Conservation (phyloP, 2,797 vertebrate species). For the Neosilurus hyrtlii region DNA sequence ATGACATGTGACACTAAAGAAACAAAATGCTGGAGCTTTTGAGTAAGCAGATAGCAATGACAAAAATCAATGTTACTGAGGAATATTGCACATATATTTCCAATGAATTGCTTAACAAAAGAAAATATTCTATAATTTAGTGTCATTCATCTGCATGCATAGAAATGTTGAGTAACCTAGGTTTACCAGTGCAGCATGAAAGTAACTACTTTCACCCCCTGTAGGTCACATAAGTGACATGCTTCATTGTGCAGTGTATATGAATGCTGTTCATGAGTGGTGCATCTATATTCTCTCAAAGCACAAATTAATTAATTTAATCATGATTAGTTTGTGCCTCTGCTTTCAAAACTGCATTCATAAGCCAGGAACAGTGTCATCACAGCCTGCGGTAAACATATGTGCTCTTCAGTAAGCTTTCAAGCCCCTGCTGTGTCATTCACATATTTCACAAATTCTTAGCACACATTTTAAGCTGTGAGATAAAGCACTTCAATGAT, state of each 20-base stretch:
- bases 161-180: background rate
- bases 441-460: constrained; percentile 41
- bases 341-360: constrained; percentile 23
- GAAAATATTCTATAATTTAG: background rate
- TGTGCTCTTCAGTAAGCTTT: constrained; percentile 31
- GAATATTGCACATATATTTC: background rate
- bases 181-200: background rate
- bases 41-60: background rate
- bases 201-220: constrained; percentile 10
- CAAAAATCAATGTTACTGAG: constrained; percentile 1
- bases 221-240: background rate
- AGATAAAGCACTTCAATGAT: constrained; percentile 32
- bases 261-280: background rate
- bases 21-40: background rate
- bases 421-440: constrained; percentile 43
- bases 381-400: constrained; percentile 41
- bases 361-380: constrained; percentile 44
- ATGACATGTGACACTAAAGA: background rate
- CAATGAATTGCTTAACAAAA: background rate
- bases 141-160: background rate
- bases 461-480: constrained; percentile 39
- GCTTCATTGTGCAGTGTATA: background rate
- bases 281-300: background rate
- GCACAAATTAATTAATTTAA: constrained; percentile 30
- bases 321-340: constrained; percentile 26